Base-by-base conservation (phyloP, 2,888 invertebrate species). In the Terebella lapidaria region DNA sequence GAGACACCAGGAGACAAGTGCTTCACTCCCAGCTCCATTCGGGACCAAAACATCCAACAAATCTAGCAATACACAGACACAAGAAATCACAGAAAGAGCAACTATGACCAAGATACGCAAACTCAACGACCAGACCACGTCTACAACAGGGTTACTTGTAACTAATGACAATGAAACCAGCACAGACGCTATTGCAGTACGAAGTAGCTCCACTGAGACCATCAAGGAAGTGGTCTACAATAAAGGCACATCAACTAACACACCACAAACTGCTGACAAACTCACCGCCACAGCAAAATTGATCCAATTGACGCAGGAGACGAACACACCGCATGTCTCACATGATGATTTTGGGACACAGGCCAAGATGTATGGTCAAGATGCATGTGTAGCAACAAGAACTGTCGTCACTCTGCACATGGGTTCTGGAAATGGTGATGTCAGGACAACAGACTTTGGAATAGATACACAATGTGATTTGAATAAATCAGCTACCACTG, bases 331-430 rank as follows among this genome's bases (percentile, higher is more conserved):
- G 3, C 3, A 20, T 5, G 30, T 57, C n/a, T 27, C 27, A 27
- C 46, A 28, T 5, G 26, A 26, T 29, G 58, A 57, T n/a, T 26
- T 47, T 20, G 61, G 57, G 10, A 51, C 58, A 1, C 51, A 26
- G 35, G 57, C 61, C 4, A 53, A 54, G 29, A 10, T 46, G 3
- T 22, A 4, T 18, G 62, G 62, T 4, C 25, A 22, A 2, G 59
- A 62, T 10, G 54, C 35, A 29, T 45, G 30, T 3, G 35, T 57
- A 3, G 57, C 54, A 4, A 62, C 62, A 4, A 59, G 45, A 49
- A 57, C 59, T 1, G 57, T 49, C 2, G 57, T 62, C n/a, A 25
- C 24, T 3, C n/a, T 35, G n/a, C 35, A 60, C 30, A 24, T 27
- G 10, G 46, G 54, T 26, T 26, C 20, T n/a, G 62, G 62, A 1